Evolutionary conservation across 2,888 invertebrate genomes (phyloP).

Genomic region (Tortrix viridana): DNA sequence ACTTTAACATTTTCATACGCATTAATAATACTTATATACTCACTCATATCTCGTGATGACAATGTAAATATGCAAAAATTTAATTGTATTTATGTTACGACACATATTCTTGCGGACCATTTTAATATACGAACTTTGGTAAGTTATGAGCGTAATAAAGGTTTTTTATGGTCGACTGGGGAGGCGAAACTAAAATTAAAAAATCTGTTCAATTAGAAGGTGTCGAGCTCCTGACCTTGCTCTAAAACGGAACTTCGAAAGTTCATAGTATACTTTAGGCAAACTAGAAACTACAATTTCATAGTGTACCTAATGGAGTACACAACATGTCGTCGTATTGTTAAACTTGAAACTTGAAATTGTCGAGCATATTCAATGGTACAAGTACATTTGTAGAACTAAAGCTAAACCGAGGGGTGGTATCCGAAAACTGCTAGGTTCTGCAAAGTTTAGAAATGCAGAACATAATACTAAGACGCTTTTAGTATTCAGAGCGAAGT

Average conservation of each 20-base stretch:
- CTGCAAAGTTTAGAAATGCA: slow-evolving; percentile 15
- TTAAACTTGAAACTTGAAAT: slow-evolving; percentile 22
- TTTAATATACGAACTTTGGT: slow-evolving; percentile 25
- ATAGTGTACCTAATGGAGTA: slow-evolving; percentile 9
- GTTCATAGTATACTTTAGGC: background rate
- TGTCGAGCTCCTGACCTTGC: slow-evolving; percentile 4
- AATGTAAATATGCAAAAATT: no score
- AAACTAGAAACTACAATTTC: slow-evolving; percentile 13
- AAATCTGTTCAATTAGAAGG: slow-evolving; percentile 6
- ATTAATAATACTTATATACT: no score
- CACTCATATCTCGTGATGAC: no score
- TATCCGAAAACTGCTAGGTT: slow-evolving; percentile 10
- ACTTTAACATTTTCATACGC: no score
- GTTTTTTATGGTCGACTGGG: slow-evolving; percentile 18
- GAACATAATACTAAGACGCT: slow-evolving; percentile 10
- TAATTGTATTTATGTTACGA: background rate
- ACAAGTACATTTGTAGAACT: slow-evolving; percentile 7
- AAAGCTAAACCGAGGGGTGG: slow-evolving; percentile 5
- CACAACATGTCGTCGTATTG: slow-evolving; percentile 3
- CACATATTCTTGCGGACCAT: slow-evolving; percentile 11
- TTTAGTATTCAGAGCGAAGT: slow-evolving; percentile 23
- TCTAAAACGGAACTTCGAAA: slow-evolving; percentile 5
- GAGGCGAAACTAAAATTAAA: slow-evolving; percentile 17
- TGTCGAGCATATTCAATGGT: slow-evolving; percentile 16
- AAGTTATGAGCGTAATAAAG: slow-evolving; percentile 26